Evolutionary conservation across 1,140 invertebrate species (phyloP).

Genomic region (Gonioctena quinquepunctata): DNA sequence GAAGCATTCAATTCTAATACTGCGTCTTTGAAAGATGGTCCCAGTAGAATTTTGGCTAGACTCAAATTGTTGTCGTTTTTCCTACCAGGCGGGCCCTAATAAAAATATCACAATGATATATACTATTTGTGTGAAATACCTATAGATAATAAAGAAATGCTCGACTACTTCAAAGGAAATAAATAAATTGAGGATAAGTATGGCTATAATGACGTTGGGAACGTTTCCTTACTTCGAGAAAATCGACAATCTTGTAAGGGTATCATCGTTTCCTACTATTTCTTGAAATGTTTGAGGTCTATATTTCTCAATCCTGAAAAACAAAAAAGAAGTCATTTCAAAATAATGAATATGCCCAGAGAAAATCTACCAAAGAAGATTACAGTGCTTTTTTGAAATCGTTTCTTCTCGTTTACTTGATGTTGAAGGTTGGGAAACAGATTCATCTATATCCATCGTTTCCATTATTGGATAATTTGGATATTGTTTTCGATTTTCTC

Average conservation of each 20-base stretch:
- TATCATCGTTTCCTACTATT: constrained; percentile 96
- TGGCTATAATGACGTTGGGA: constrained; percentile 97
- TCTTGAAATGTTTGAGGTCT: constrained; percentile 87
- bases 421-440: constrained; percentile 23
- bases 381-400: constrained; percentile 30
- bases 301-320: constrained; percentile 97
- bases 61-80: constrained; percentile 99
- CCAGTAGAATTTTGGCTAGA: constrained; percentile 86
- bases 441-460: constrained; percentile 35
- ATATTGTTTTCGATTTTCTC: no score
- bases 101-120: no score
- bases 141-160: no score
- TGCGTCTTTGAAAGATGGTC: constrained; percentile 83
- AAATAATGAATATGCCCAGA: background rate
- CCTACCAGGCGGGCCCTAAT: constrained; percentile 93
- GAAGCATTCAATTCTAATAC: constrained; percentile 97
- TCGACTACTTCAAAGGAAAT: no score
- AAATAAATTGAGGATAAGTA: no score
- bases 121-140: no score
- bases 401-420: constrained; percentile 24
- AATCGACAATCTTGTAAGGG: constrained; percentile 82
- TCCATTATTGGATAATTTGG: constrained; percentile 5
- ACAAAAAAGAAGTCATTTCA: constrained; percentile 3
- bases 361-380: constrained; percentile 36
- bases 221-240: constrained; percentile 94